Evolutionary conservation across 2,888 invertebrate genomes (phyloP), one percentile per base, ranked within the genome.

Genomic region (Drosophila emarginata): DNA sequence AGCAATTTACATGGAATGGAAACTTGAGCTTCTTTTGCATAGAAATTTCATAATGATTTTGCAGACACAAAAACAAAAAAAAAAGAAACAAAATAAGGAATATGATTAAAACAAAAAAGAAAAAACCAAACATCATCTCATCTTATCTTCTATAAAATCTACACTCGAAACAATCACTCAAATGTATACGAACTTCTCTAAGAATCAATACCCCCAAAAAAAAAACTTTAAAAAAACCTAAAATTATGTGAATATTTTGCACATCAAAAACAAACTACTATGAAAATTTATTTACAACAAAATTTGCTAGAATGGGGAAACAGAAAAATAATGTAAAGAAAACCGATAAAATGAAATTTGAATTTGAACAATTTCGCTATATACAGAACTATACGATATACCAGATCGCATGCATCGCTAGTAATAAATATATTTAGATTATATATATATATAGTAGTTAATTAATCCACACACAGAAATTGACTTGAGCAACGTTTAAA

Each of bases 111-210:
- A 45, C n/a, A 11, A 1, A 3, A 32, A 32, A 45, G 7, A 9
- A 9, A 40, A 40, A 45, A 18, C 18, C 45, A 45, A 45, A 45
- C 45, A 18, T 39, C 52, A 50, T 52, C 54, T 65, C 65, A 64
- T 60, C 64, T 61, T 64, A 66, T 12, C 67, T 67, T 84, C 66
- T 66, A 85, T 54, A 64, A 75, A 71, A 21, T 12, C 65, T 59
- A 83, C 78, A 83, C 78, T 80, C 65, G 72, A 81, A 83, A 87
- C 89, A 87, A 89, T 90, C 84, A 89, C 77, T 78, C 80, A 82
- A 88, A 89, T 76, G 89, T 89, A 89, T 89, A 89, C 89, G 89
- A 89, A 79, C 89, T 89, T 90, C 87, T 86, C 52, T 70, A 82
- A 82, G 82, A 82, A 80, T 80, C 45, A 45, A 45, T 45, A 73